These are phyloP conservation scores for Chondrosia reniformis DNA, from an alignment of 37 sponge, comb jelly and placozoan genomes.

Conservation along the genomic window DNA sequence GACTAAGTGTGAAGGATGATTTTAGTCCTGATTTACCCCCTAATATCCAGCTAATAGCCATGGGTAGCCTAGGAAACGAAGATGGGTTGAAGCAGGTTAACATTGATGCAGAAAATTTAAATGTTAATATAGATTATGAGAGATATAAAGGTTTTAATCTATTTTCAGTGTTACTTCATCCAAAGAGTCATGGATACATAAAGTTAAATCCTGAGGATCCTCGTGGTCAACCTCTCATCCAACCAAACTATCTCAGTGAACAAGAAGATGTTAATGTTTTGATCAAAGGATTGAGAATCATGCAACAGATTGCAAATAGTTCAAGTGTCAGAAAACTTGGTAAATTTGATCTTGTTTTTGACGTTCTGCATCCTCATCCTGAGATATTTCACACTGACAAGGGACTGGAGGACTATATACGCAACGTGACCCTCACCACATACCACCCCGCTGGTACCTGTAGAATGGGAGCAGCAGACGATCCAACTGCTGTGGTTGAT, in stretches of 20 bases:
- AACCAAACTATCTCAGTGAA: conserved; percentile 76
- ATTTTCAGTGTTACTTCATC: conserved; percentile 40
- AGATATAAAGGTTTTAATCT: not conserved
- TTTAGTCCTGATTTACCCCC: conserved; percentile 24
- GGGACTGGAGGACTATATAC: not conserved
- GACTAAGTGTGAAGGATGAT: conserved; percentile 2
- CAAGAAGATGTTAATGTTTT: conserved; percentile 56
- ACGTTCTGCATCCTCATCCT: not conserved
- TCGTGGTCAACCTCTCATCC: conserved; percentile 42
- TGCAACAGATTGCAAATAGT: conserved; percentile 41
- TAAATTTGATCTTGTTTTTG: not conserved
- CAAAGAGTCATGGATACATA: conserved; percentile 61
- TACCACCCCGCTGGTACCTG: conserved; percentile 29
- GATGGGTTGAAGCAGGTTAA: not conserved
- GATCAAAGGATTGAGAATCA: conserved; percentile 39
- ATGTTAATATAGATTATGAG: not conserved
- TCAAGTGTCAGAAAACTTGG: not conserved
- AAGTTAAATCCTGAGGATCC: conserved; percentile 31
- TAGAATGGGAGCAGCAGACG: conserved; percentile 29
- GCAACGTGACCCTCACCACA: not conserved
- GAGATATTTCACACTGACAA: not conserved
- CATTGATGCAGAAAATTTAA: conserved; percentile 14
- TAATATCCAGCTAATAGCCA: conserved; percentile 40
- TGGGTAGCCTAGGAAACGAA: conserved; percentile 9
- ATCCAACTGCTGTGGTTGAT: conserved; percentile 30